Evolutionary conservation across 2,888 invertebrate species (phyloP).

Genomic region (Pycnomerus fuliginosus): DNA sequence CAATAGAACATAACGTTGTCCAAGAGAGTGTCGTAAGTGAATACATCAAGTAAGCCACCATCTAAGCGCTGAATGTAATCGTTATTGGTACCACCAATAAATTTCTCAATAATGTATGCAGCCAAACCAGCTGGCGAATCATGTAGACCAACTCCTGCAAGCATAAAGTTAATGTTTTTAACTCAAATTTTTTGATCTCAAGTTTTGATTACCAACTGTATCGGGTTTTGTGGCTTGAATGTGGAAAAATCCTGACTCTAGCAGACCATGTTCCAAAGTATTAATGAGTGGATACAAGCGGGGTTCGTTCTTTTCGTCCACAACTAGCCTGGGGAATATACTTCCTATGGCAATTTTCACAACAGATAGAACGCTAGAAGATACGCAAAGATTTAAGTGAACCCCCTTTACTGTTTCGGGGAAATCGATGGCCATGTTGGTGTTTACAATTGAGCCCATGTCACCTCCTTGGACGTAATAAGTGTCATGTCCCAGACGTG

Average conservation of each 20-base stretch:
- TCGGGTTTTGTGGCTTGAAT: too few relatives aligned
- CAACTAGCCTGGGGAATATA: slow-evolving; percentile 57
- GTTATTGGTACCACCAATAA: slow-evolving; percentile 70
- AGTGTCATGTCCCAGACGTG: slow-evolving; percentile 63
- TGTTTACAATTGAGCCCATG: slow-evolving; percentile 71
- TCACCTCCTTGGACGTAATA: slow-evolving; percentile 79
- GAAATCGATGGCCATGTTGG: slow-evolving; percentile 62
- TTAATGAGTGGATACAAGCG: slow-evolving; percentile 57
- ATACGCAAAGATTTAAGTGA: slow-evolving; percentile 64
- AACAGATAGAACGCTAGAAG: slow-evolving; percentile 45
- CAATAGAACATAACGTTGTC: slow-evolving; percentile 84
- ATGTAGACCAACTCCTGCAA: slow-evolving; percentile 63
- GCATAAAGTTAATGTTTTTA: too few relatives aligned
- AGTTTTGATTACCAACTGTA: too few relatives aligned
- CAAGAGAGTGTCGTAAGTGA: slow-evolving; percentile 68
- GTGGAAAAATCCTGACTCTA: slow-evolving; percentile 67
- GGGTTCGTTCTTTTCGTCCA: slow-evolving; percentile 50
- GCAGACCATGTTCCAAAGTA: slow-evolving; percentile 48
- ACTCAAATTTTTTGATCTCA: too few relatives aligned
- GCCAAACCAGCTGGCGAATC: slow-evolving; percentile 85
- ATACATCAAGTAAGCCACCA: slow-evolving; percentile 66
- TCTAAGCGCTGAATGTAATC: slow-evolving; percentile 56
- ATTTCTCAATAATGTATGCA: slow-evolving; percentile 89
- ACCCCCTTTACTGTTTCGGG: slow-evolving; percentile 59
- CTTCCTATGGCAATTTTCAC: slow-evolving; percentile 51